These are phyloP conservation scores for Neosalanx taihuensis DNA, from an alignment of 2,797 vertebrate genomes.

Conservation along the genomic window DNA sequence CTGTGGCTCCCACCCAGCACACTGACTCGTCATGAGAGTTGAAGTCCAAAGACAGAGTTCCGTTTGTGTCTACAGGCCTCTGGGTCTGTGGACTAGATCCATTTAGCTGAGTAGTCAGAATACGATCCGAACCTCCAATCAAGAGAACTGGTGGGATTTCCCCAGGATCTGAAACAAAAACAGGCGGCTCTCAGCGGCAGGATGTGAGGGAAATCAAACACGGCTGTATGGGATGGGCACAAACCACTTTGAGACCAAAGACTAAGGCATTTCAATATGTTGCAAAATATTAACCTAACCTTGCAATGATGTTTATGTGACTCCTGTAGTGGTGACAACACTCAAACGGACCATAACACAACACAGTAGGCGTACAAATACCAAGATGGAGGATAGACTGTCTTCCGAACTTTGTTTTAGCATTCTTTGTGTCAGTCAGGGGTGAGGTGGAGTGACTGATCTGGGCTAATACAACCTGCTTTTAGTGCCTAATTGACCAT, in stretches of 20 bases:
- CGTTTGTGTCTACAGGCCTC: constrained; percentile 76
- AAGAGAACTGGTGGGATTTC: constrained; percentile 84
- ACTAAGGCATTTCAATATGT: not conserved
- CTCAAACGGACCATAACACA: too few relatives aligned
- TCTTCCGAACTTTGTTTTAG: not conserved
- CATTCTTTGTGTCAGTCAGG: constrained; percentile 11
- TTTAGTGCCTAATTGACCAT: constrained; percentile 58
- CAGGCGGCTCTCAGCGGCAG: not conserved
- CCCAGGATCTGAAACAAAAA: constrained; percentile 76
- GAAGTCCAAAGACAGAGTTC: constrained; percentile 84
- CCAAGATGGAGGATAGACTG: not conserved
- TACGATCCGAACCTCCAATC: constrained; percentile 78
- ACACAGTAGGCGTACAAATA: too few relatives aligned
- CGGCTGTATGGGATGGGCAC: not conserved
- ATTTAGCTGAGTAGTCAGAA: constrained; percentile 82
- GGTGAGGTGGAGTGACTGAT: constrained; percentile 17
- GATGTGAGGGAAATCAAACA: not conserved
- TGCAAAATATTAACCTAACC: too few relatives aligned
- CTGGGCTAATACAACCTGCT: constrained; percentile 48
- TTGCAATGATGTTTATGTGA: too few relatives aligned
- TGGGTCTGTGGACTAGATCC: constrained; percentile 78
- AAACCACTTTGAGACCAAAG: not conserved
- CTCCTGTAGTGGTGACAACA: too few relatives aligned
- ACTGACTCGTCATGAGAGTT: constrained; percentile 80
- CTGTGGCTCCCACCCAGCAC: constrained; percentile 87